Conservation (phyloP, 2,113 vertebrate species). For the Athene cunicularia region DNA sequence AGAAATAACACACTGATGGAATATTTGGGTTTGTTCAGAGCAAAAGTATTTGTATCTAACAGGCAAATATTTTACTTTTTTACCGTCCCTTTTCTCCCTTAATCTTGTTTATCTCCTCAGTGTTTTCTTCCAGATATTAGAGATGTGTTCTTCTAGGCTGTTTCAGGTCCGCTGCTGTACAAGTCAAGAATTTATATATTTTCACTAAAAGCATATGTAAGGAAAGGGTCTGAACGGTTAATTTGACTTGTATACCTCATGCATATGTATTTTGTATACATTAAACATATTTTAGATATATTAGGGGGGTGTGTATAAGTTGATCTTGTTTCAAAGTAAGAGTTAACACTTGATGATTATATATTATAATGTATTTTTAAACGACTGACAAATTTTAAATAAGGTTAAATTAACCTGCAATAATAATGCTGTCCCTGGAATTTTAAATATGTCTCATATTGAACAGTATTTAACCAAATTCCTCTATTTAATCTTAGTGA, state of each 20-base stretch:
- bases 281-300: neutral
- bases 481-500: neutral
- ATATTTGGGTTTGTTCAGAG: constrained; percentile 19
- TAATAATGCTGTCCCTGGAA: neutral
- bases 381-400: neutral
- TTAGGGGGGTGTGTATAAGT: neutral
- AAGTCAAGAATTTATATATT: neutral
- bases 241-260: neutral
- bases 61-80: neutral
- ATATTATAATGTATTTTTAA: neutral
- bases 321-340: neutral
- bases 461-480: neutral
- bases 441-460: neutral
- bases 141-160: neutral
- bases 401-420: neutral
- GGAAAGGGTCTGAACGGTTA: neutral
- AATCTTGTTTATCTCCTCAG: neutral
- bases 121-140: neutral
- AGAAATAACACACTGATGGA: neutral
- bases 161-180: neutral
- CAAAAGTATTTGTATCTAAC: neutral
- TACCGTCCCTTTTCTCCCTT: neutral
- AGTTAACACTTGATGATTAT: rapidly evolving
- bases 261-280: neutral
- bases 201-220: neutral